Conservation (phyloP, 1,140 invertebrate genomes). For the Ceratina australensis region DNA sequence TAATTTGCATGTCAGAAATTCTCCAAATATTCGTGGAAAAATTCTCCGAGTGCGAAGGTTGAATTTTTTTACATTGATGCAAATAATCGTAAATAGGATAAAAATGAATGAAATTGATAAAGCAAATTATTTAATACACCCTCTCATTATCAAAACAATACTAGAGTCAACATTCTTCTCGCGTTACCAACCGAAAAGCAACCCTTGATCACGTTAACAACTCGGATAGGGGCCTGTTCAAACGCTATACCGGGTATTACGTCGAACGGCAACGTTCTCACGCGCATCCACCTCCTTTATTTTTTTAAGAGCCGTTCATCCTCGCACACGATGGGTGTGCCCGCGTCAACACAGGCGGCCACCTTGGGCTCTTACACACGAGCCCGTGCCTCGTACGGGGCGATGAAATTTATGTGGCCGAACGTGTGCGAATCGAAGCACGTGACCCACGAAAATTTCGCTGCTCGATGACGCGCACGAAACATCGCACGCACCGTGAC, state of each 20-base stretch:
- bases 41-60: no score
- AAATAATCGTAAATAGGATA: no score
- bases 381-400: neutral
- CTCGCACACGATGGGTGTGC: constrained; percentile 42
- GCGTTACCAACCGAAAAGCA: neutral
- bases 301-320: constrained; percentile 18
- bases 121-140: neutral
- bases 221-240: constrained; percentile 38
- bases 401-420: neutral
- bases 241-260: constrained; percentile 53
- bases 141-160: neutral
- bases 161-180: neutral
- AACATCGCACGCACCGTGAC: neutral
- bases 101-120: neutral
- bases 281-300: constrained; percentile 15
- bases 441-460: constrained; percentile 11
- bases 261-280: constrained; percentile 48
- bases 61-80: no score
- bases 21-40: no score
- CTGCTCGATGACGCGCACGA: constrained; percentile 25
- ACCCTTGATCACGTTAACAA: constrained; percentile 57
- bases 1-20: no score
- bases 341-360: constrained; percentile 51
- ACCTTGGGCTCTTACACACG: neutral
- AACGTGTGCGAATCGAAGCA: constrained; percentile 15